These are phyloP conservation scores for Meandrina meandrites DNA, from an alignment of 92 coral and sea anemone species.

Conservation along the genomic window DNA sequence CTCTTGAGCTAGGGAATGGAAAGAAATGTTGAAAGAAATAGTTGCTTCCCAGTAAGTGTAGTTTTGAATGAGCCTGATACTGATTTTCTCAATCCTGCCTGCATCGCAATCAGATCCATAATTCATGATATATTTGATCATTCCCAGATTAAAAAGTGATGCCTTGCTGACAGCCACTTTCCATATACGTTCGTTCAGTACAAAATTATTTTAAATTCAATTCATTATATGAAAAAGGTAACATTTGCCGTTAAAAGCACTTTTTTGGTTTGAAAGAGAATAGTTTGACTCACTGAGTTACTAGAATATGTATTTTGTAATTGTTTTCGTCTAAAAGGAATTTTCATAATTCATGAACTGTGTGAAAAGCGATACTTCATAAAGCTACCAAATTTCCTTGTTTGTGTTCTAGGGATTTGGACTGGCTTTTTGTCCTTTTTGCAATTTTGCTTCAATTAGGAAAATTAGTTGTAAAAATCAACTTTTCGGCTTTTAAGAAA, in stretches of 20 bases:
- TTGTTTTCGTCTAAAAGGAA: neutral
- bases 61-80: neutral
- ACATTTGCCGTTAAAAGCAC: no score
- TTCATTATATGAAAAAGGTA: neutral
- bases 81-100: neutral
- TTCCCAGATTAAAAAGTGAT: neutral
- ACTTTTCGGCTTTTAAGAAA: neutral
- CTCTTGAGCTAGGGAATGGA: no score
- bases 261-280: no score
- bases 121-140: neutral
- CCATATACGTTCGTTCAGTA: neutral
- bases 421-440: neutral
- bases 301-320: neutral
- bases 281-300: neutral
- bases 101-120: neutral
- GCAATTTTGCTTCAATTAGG: constrained; percentile 1
- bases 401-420: neutral
- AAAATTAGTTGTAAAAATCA: neutral
- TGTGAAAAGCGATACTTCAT: neutral
- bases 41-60: neutral
- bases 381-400: neutral
- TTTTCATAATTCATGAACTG: neutral
- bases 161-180: neutral
- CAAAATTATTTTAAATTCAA: no score
- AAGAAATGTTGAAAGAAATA: no score